Percentiles rank a stretch among this genome's conserved stretches.
phyloP scores from a whole-genome alignment of 2,113 vertebrate genomes.

The Otocyon megalotis region DNA sequence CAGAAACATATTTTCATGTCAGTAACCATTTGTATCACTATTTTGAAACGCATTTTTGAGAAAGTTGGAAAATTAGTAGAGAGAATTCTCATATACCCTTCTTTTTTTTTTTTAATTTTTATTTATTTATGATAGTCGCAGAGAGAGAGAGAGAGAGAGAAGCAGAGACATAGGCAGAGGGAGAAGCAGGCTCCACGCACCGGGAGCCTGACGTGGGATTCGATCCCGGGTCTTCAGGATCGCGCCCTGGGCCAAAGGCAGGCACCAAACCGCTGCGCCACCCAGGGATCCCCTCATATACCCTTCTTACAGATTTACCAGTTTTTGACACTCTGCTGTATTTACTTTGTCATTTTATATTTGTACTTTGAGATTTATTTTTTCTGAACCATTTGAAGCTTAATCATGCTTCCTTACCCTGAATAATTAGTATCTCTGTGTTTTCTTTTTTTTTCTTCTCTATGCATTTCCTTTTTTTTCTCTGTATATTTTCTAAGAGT shows the following conservation, averaged over 20 bases:
- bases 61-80: background rate
- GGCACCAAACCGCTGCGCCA: too few relatives aligned
- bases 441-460: background rate
- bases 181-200: too few relatives aligned
- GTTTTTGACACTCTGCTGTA: background rate
- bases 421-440: background rate
- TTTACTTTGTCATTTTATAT: background rate
- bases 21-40: background rate
- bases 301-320: background rate
- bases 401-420: background rate
- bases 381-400: background rate
- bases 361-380: background rate
- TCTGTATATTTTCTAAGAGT: too few relatives aligned
- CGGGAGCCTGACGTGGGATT: too few relatives aligned
- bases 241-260: too few relatives aligned
- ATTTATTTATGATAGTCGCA: too few relatives aligned
- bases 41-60: slow-evolving; percentile 5
- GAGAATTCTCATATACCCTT: background rate
- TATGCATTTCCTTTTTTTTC: background rate
- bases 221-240: too few relatives aligned
- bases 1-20: background rate
- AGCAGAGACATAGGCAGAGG: too few relatives aligned
- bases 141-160: too few relatives aligned
- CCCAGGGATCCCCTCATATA: too few relatives aligned
- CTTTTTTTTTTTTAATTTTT: too few relatives aligned